Percentiles rank a stretch among this genome's conserved stretches.
Conservation (phyloP, 1,140 invertebrate genomes). For the Meloidogyne floridensis region DNA sequence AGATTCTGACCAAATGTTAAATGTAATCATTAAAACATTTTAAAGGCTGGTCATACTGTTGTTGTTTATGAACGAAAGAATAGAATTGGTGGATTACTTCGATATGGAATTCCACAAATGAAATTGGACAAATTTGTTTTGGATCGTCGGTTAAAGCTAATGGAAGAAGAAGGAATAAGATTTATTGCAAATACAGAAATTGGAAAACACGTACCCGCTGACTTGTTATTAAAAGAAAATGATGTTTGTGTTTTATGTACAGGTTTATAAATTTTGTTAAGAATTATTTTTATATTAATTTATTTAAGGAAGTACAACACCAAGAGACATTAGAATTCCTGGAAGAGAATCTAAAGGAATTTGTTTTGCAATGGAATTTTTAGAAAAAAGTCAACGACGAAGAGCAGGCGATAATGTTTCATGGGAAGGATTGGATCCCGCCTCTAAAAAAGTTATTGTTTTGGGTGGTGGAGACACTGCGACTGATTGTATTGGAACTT, state of each 20-base stretch:
- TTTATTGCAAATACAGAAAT: conserved; percentile 88
- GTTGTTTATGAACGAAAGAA: conserved; percentile 96
- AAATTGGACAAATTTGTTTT: conserved; percentile 72
- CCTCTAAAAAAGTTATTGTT: conserved; percentile 91
- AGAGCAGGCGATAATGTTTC: conserved; percentile 77
- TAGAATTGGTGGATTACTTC: conserved; percentile 85
- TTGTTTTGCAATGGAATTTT: conserved; percentile 94
- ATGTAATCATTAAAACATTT: no score
- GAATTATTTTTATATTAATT: background rate
- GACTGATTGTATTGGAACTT: conserved; percentile 97
- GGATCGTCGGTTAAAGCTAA: conserved; percentile 81
- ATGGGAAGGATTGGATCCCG: conserved; percentile 75
- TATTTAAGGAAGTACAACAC: conserved; percentile 88
- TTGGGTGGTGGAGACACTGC: conserved; percentile 99
- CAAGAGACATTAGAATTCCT: conserved; percentile 77
- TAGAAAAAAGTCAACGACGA: conserved; percentile 94
- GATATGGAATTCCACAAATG: conserved; percentile 84
- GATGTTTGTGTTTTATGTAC: conserved; percentile 87
- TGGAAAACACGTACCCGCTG: conserved; percentile 83
- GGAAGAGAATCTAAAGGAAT: conserved; percentile 85
- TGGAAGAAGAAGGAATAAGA: conserved; percentile 84
- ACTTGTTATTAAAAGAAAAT: conserved; percentile 75
- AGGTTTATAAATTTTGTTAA: background rate
- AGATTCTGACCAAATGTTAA: no score
- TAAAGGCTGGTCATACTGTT: conserved; percentile 78